Evolutionary conservation across 2,888 invertebrate genomes (phyloP).

Genomic region (Argyra leucocephala): DNA sequence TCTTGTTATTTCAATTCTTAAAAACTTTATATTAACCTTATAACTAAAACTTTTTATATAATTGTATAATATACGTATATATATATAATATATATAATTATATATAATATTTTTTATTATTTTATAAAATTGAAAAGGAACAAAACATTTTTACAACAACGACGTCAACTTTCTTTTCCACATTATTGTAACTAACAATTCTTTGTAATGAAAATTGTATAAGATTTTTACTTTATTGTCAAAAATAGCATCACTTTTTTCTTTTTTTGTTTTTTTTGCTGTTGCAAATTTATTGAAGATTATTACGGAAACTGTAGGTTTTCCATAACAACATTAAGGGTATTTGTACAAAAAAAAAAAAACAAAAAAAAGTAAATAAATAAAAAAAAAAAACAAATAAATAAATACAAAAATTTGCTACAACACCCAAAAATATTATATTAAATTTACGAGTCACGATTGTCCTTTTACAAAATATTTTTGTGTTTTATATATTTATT

Average conservation of each 20-base stretch:
- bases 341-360: not conserved
- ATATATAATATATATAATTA: too few species aligned
- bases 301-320: not conserved
- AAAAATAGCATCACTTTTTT: not conserved
- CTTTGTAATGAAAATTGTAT: not conserved
- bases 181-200: not conserved
- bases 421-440: not conserved
- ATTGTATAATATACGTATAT: too few species aligned
- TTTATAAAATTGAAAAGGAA: too few species aligned
- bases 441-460: slow-evolving; percentile 10
- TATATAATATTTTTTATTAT: too few species aligned
- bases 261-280: not conserved
- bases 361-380: not conserved
- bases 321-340: not conserved
- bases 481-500: too few species aligned
- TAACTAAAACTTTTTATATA: too few species aligned
- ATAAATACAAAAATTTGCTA: not conserved
- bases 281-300: slow-evolving; percentile 1
- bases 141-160: not conserved
- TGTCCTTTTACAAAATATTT: slow-evolving; percentile 8
- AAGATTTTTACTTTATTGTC: not conserved
- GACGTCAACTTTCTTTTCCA: not conserved
- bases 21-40: too few species aligned
- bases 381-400: not conserved
- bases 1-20: not conserved